phyloP scores from a whole-genome alignment of 2,113 vertebrate genomes.

The Zosterops lateralis region DNA sequence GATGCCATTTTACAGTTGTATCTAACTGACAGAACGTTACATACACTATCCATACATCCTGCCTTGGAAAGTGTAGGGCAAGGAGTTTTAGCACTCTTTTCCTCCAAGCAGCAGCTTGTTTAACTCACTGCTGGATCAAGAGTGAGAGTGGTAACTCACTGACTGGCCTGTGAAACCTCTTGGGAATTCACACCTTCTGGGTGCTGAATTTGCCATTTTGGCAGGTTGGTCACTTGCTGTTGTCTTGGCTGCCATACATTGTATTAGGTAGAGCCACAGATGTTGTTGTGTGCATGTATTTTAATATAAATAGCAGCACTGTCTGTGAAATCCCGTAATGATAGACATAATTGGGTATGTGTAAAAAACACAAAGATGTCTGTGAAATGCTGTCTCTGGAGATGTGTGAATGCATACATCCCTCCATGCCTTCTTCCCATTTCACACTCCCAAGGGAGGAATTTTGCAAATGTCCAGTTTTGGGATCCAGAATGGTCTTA shows the following conservation, averaged over 20 bases:
- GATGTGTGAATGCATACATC: background rate
- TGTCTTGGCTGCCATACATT: background rate
- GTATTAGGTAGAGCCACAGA: background rate
- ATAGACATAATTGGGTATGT: background rate
- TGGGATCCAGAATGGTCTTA: accelerated
- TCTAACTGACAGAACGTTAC: conserved; percentile 45
- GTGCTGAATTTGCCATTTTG: conserved; percentile 7
- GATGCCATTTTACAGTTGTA: conserved; percentile 53
- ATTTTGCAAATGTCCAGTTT: background rate
- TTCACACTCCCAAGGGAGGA: background rate
- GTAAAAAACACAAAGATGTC: background rate
- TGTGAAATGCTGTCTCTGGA: background rate
- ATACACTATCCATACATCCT: background rate
- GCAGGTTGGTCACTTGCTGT: background rate
- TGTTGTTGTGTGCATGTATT: background rate
- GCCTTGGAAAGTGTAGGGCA: background rate
- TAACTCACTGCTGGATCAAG: background rate
- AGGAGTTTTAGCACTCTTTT: background rate
- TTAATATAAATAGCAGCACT: background rate
- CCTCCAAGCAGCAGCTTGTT: background rate
- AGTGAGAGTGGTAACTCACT: background rate
- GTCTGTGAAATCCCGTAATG: background rate
- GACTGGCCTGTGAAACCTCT: background rate
- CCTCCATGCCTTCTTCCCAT: background rate
- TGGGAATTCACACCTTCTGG: background rate